Evolutionary conservation across 1,140 invertebrate genomes (phyloP).

Genomic region (Apolygus lucorum): DNA sequence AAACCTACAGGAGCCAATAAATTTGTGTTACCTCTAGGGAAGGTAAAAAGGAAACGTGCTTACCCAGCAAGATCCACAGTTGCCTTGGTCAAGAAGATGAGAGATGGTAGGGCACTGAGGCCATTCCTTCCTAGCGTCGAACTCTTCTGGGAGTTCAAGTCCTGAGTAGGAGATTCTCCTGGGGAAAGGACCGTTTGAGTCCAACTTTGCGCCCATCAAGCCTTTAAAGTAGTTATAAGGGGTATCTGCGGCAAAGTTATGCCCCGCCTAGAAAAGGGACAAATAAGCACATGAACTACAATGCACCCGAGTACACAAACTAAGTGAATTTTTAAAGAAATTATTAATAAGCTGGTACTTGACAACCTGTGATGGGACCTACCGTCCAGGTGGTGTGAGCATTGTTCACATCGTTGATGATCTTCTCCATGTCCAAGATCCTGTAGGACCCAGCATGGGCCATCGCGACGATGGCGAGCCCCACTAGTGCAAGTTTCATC

Average conservation of each 20-base stretch:
- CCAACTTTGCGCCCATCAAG: conserved; percentile 51
- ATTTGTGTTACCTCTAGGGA: no score
- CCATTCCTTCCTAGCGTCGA: conserved; percentile 71
- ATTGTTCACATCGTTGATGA: conserved; percentile 21
- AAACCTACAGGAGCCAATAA: no score
- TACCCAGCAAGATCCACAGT: conserved; percentile 37
- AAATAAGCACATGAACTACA: not conserved
- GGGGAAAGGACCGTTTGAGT: not conserved
- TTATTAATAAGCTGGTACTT: not conserved
- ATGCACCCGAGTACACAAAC: not conserved
- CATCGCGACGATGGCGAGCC: not conserved
- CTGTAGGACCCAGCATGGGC: not conserved
- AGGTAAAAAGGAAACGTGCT: no score
- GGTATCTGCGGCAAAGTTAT: conserved; percentile 52
- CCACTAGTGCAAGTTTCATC: not conserved
- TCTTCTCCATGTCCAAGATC: conserved; percentile 9
- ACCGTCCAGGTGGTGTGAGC: conserved; percentile 26
- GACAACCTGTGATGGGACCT: no score
- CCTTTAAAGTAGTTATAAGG: conserved; percentile 49
- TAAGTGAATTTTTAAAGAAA: not conserved
- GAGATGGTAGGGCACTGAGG: conserved; percentile 68
- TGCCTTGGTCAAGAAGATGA: conserved; percentile 65
- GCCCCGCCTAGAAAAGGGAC: conserved; percentile 44
- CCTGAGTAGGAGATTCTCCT: conserved; percentile 4
- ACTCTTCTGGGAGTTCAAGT: conserved; percentile 50